Evolutionary conservation across 2,888 invertebrate species (phyloP), one percentile per base, ranked within the genome.

Genomic region (Mesoligia furuncula): DNA sequence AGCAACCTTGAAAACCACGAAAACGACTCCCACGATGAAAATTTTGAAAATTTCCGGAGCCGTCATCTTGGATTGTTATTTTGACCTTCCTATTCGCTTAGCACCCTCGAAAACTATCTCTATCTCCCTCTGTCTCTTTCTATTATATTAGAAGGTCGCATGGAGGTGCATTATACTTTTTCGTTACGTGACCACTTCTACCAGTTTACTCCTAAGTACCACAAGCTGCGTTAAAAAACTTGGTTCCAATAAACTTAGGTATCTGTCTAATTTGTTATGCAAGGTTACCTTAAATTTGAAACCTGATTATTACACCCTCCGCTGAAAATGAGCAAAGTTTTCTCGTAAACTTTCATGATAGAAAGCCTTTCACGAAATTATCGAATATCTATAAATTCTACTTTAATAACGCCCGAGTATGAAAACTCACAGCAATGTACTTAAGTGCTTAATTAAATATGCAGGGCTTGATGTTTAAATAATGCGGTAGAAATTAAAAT

Each of bases 251-350:
- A n/a, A 24, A 31, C 13, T 24, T 15, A 48, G 27, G 7, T 31
- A 24, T 15, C 6, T 31, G 2, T 2, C 24, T 2, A 68, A 0
- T 51, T 68, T 68, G n/a, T 57, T 59, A n/a, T 74, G 17, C 59
- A 36, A 59, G 13, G 20, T 42, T 13, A n/a, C 20, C 9, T 59
- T 57, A 13, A 45, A 6, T 83, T 71, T 51, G 39, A 59, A 64
- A 78, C 15, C 15, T 31, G 4, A 71, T 51, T 15, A 36, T 67
- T 45, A 59, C 11, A 75, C 24, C 15, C 39, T 20, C 20, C 17
- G 9, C 20, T 39, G 36, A 79, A 57, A 87, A 77, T 70, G 48
- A 42, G 5, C 24, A 2, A 80, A 87, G 77, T 83, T 85, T 80
- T 66, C 73, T 57, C 27, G 69, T 83, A 77, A 74, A 73, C 57